phyloP scores from a whole-genome alignment of 2,797 vertebrate species.

The Hydrophis major region DNA sequence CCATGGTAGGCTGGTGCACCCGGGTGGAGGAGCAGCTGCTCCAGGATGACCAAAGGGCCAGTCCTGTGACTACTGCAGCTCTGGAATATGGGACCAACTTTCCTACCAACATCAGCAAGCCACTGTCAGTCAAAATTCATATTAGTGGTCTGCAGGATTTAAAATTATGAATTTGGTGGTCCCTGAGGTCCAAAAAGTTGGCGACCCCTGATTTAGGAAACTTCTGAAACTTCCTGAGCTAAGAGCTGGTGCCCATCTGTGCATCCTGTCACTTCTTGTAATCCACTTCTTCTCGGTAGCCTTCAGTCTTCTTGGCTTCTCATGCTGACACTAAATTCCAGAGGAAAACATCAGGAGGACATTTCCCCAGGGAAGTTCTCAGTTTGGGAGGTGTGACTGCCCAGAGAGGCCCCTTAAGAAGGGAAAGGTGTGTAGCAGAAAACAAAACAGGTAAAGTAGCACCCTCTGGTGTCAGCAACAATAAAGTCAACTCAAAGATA shows the following conservation, averaged over 20 bases:
- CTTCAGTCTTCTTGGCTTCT: not conserved
- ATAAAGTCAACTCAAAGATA: not conserved
- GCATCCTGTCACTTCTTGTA: not conserved
- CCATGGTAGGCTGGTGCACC: no score
- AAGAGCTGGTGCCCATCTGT: not conserved
- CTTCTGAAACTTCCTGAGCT: not conserved
- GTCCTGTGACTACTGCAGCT: no score
- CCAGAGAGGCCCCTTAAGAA: not conserved
- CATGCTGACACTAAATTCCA: not conserved
- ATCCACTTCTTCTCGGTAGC: not conserved
- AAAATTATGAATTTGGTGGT: no score
- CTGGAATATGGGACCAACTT: no score
- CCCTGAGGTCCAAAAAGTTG: no score
- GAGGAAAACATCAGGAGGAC: not conserved
- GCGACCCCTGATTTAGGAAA: no score
- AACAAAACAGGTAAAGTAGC: not conserved
- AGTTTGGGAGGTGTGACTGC: not conserved
- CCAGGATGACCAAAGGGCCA: no score
- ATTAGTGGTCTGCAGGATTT: no score
- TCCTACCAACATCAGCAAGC: no score
- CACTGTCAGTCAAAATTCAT: no score
- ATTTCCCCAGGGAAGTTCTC: not conserved
- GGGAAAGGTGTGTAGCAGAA: not conserved
- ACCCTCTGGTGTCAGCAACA: not conserved
- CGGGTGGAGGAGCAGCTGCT: no score